These are phyloP conservation scores for Hippolais icterina DNA, from an alignment of 2,113 vertebrate genomes.

Conservation along the genomic window DNA sequence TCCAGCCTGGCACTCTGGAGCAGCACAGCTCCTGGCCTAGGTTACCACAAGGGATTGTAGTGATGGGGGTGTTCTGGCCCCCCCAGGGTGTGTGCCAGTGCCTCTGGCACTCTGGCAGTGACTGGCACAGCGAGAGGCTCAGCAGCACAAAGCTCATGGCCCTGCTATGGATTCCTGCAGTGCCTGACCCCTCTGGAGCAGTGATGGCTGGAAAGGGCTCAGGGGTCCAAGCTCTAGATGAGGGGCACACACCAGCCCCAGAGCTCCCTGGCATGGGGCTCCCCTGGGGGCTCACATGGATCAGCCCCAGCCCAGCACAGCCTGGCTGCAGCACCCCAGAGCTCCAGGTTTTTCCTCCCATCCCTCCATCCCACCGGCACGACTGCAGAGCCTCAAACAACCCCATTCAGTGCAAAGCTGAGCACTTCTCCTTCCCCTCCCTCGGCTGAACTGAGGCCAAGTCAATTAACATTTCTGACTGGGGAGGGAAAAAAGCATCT, in stretches of 20 bases:
- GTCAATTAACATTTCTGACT: conserved; percentile 26
- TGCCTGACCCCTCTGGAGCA: background rate
- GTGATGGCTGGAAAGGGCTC: accelerated
- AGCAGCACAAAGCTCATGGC: background rate
- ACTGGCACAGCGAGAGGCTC: accelerated
- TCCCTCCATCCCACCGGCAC: background rate
- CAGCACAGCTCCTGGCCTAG: background rate
- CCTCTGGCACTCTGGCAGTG: background rate
- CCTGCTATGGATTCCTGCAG: background rate
- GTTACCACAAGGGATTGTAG: background rate
- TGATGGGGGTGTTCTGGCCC: background rate
- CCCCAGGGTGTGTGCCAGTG: accelerated
- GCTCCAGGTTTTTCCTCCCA: background rate
- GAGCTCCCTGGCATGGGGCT: background rate
- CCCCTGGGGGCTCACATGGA: accelerated
- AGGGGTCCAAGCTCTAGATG: background rate
- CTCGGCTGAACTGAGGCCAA: conserved; percentile 3
- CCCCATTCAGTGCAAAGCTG: background rate
- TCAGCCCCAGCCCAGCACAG: background rate
- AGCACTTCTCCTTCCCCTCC: background rate
- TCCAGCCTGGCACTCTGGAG: accelerated
- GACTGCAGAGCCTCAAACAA: conserved; percentile 10
- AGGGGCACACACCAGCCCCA: accelerated
- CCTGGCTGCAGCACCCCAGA: background rate
- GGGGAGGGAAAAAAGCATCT: background rate